A percentile compares a stretch with the other conserved stretches of the same genome.
Evolutionary conservation across 2,888 invertebrate genomes (phyloP).

Genomic region (Achlya flavicornis): DNA sequence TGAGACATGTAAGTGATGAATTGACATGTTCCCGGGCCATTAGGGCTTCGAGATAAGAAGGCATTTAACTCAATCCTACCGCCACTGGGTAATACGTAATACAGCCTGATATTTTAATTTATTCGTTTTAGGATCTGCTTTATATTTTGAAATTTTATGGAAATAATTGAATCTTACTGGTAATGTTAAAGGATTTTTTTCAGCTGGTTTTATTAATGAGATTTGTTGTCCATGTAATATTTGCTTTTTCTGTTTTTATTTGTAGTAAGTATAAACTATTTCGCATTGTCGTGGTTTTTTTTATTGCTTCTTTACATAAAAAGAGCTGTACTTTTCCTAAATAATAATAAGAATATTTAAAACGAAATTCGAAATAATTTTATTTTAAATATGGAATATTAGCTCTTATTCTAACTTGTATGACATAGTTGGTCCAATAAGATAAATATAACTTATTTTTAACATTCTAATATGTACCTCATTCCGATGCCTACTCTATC

Average conservation of each 20-base stretch:
- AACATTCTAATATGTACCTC: neutral
- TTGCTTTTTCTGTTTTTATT: too few species aligned
- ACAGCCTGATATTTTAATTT: conserved; percentile 33
- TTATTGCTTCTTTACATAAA: too few species aligned
- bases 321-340: too few species aligned
- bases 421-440: neutral
- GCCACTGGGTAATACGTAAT: conserved; percentile 31
- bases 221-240: too few species aligned
- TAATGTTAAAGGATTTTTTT: too few species aligned
- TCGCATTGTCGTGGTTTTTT: too few species aligned
- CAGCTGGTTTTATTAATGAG: too few species aligned
- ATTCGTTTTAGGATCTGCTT: neutral
- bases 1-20: conserved; percentile 76
- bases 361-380: too few species aligned
- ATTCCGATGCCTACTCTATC: neutral
- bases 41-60: conserved; percentile 74
- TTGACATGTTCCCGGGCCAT: conserved; percentile 81
- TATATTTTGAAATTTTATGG: too few species aligned
- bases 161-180: too few species aligned
- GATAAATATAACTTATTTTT: neutral
- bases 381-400: too few species aligned
- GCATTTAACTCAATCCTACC: conserved; percentile 76
- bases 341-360: too few species aligned
- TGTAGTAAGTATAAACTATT: neutral
- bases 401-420: neutral